A percentile compares a stretch with the other conserved stretches of the same genome.
phyloP scores from a whole-genome alignment of 1,140 invertebrate genomes.

The Tetragnatha versicolor region DNA sequence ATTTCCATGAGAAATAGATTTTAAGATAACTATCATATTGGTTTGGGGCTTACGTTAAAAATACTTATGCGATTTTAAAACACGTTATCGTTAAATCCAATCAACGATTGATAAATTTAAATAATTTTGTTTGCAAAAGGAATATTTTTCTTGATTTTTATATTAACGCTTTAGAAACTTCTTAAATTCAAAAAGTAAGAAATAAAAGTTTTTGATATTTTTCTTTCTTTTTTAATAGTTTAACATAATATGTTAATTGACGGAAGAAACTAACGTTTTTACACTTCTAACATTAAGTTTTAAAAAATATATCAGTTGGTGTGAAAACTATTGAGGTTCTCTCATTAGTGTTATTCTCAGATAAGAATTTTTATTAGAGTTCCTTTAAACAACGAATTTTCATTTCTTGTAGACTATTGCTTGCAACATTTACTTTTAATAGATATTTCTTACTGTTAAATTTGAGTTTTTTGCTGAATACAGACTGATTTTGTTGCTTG shows the following conservation, averaged over 20 bases:
- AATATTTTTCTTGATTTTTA: no score
- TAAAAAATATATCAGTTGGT: background rate
- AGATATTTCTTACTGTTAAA: slow-evolving; percentile 8
- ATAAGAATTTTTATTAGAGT: background rate
- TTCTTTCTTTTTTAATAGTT: background rate
- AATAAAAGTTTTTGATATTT: background rate
- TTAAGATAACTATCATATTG: no score
- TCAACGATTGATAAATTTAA: no score
- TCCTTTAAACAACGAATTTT: slow-evolving; percentile 25
- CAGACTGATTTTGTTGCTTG: slow-evolving; percentile 18
- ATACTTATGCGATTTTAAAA: no score
- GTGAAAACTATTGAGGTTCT: background rate
- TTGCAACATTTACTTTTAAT: background rate
- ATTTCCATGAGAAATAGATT: no score
- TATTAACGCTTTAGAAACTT: no score
- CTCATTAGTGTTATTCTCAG: background rate
- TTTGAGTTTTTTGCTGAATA: slow-evolving; percentile 14
- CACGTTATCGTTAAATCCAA: no score
- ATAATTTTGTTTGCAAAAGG: no score
- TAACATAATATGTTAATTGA: background rate
- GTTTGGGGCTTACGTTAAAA: no score
- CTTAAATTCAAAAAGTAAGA: no score
- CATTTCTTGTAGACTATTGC: background rate
- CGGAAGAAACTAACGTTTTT: background rate
- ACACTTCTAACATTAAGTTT: background rate